Percentiles rank a stretch among this genome's conserved stretches.
These are phyloP conservation scores for Nymphicus hollandicus DNA, from an alignment of 2,113 vertebrate species.

Conservation along the genomic window DNA sequence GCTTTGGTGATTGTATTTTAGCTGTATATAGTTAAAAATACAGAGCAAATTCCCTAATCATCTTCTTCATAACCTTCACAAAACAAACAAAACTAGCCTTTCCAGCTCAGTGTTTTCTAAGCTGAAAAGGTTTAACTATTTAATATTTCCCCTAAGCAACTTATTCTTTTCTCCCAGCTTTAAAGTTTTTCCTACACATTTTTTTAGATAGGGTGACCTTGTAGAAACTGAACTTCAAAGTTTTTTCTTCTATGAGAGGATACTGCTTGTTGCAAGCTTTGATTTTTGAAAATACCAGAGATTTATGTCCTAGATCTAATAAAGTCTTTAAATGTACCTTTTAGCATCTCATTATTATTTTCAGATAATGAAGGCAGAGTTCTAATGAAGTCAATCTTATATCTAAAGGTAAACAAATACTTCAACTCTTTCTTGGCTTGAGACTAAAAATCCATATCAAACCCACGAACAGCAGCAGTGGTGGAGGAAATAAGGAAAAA, in stretches of 20 bases:
- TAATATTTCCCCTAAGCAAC: background rate
- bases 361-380: background rate
- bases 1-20: background rate
- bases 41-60: background rate
- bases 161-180: background rate
- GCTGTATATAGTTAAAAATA: background rate
- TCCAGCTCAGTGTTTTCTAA: background rate
- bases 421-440: background rate
- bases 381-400: background rate
- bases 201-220: background rate
- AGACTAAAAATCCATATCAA: background rate
- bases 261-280: background rate
- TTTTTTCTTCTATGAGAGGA: background rate
- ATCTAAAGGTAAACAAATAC: background rate
- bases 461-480: background rate
- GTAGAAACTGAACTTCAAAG: background rate
- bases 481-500: background rate
- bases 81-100: background rate
- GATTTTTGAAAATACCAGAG: background rate
- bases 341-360: background rate
- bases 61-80: background rate
- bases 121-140: background rate
- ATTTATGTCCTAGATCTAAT: background rate
- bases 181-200: background rate
- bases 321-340: background rate